Base-by-base conservation (phyloP, 2,113 vertebrate genomes). In the Columba janthina region DNA sequence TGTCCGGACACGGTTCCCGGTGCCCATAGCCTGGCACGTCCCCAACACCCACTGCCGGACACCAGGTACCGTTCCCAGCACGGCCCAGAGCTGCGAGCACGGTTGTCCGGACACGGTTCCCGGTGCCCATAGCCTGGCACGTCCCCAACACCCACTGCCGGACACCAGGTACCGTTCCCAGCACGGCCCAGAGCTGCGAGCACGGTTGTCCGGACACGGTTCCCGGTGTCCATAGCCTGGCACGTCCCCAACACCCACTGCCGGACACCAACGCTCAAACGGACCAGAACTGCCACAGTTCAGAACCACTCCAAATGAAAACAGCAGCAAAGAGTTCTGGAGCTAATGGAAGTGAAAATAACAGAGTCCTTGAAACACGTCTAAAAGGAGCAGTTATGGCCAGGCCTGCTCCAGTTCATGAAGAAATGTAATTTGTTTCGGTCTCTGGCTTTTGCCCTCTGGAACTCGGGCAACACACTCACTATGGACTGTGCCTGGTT, bases 311-410 rank as follows among this genome's bases (percentile, higher is more conserved):
- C n/a, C 38, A n/a, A 17, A 40, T 61, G 46, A 70, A 44, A 26
- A 3, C 19, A 4, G 11, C 6, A 48, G 51, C 20, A 34, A 64
- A 80, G 81, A 24, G 64, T 42, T 9, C 12, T 5, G 1, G 19
- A 73, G 61, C n/a, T 53, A 44, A 71, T 6, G 17, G 28, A 26
- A 34, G 13, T 5, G 26, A 29, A 42, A 66, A 15, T 2, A 53
- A 24, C 25, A 0, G 6, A 54, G 15, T 64, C 77, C 54, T 10
- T 46, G 32, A 36, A 57, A 38, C 19, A 14, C 0, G 5, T 24
- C 50, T 34, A 4, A 57, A 53, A 40, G 36, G 34, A 50, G 46
- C 22, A 42, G 10, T 32, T 36, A 31, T 4, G 29, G 32, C 20
- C 10, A 44, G 58, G 38, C 10, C 24, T 48, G 32, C 51, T 70